These are phyloP conservation scores for Chaetoderma sp. DNA, from an alignment of 2,888 invertebrate genomes.

Conservation along the genomic window DNA sequence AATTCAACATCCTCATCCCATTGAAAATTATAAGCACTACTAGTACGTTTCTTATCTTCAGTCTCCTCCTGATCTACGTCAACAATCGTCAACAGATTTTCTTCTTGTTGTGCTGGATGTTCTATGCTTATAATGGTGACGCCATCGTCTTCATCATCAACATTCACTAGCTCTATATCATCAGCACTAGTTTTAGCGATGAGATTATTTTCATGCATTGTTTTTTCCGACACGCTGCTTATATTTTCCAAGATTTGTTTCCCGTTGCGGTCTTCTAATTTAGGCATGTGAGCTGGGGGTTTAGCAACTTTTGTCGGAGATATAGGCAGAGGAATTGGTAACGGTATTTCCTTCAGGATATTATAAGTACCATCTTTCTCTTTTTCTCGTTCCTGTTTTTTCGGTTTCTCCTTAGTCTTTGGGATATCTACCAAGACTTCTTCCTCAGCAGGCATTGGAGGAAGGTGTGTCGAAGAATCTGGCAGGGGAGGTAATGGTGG, in stretches of 20 bases:
- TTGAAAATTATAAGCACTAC: constrained; percentile 55
- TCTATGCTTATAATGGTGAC: too few species aligned
- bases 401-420: constrained; percentile 14
- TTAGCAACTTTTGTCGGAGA: background rate
- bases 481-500: too few species aligned
- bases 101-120: background rate
- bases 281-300: background rate
- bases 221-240: background rate
- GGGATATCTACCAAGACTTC: too few species aligned
- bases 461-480: too few species aligned
- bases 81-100: background rate
- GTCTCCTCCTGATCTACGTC: background rate
- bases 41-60: background rate
- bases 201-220: background rate
- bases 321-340: constrained; percentile 2
- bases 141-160: background rate
- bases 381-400: background rate
- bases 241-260: background rate
- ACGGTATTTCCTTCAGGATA: constrained; percentile 8
- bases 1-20: constrained; percentile 56
- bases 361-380: constrained; percentile 4
- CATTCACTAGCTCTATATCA: background rate
- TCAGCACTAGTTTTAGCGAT: background rate
- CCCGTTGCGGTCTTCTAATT: background rate
- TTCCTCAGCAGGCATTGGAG: background rate